Evolutionary conservation across 2,888 invertebrate genomes (phyloP), one percentile per base, ranked within the genome.

Genomic region (Stomorhina lunata): DNA sequence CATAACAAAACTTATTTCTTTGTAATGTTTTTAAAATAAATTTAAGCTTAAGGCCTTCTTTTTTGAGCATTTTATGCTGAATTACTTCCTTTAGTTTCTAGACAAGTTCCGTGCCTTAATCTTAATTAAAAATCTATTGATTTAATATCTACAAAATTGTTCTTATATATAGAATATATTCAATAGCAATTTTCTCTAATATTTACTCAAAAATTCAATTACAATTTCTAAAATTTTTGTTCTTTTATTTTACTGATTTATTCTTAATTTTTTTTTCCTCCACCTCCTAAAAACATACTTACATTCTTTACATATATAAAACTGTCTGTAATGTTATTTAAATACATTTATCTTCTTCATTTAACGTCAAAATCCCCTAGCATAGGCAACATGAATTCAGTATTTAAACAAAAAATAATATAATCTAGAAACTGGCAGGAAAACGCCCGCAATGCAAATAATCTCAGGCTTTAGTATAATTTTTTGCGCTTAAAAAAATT

Each of bases 311-410:
- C 27, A n/a, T 32, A 65, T 69, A 25, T 63, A 37, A 59, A 78
- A 66, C 34, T 79, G 69, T 71, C 53, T 48, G 65, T 45, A 78
- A 63, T 81, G 57, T 59, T 53, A 73, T 79, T 82, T 69, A 43
- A 79, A 53, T 59, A 65, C 69, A 82, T 82, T 82, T 82, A 79
- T 82, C 82, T 82, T 82, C 75, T 59, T 82, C 82, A 79, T 69
- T 79, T 53, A 34, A 65, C 22, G 65, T 78, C 71, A 79, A 75
- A 78, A 75, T 71, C 65, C 69, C 34, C 29, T 63, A 80, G 40
- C 55, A 45, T 22, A 63, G 45, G 43, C 73, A 63, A 75, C 37
- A 25, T 29, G 25, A 68, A 12, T n/a, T n/a, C n/a, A 40, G 29
- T 7, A 17, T 55, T 32, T 15, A 4, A 61, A 10, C n/a, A 40